Conservation (phyloP, 2,113 vertebrate species). For the Pterocles burchelli region DNA sequence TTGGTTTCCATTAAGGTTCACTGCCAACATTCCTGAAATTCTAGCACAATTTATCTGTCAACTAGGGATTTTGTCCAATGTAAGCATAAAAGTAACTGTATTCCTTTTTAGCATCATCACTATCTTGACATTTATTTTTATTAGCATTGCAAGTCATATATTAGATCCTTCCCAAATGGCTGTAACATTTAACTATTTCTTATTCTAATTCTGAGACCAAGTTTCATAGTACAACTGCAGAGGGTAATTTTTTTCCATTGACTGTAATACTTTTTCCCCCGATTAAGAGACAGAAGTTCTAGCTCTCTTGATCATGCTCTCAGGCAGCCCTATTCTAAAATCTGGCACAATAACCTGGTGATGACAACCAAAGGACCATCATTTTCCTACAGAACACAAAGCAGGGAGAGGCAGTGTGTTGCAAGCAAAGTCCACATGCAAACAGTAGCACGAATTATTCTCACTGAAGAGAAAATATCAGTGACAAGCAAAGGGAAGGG, state of each 20-base stretch:
- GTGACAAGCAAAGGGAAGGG: background rate
- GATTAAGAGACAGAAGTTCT: background rate
- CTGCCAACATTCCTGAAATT: slow-evolving; percentile 49
- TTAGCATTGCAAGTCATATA: background rate
- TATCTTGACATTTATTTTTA: slow-evolving; percentile 52
- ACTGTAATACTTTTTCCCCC: background rate
- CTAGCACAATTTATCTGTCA: slow-evolving; percentile 41
- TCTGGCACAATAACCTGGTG: background rate
- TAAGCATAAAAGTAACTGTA: slow-evolving; percentile 52
- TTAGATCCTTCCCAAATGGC: slow-evolving; percentile 12
- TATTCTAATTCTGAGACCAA: background rate
- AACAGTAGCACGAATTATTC: background rate
- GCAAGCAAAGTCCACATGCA: background rate
- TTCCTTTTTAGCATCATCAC: slow-evolving; percentile 38
- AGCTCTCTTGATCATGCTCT: background rate
- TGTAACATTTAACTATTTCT: slow-evolving; percentile 49
- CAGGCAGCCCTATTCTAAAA: background rate
- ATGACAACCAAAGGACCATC: background rate
- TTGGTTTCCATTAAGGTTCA: background rate
- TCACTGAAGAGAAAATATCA: background rate
- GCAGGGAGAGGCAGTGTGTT: background rate
- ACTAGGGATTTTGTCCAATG: slow-evolving; percentile 33
- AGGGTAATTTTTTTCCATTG: background rate
- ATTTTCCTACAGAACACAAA: background rate
- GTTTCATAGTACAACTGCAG: background rate